Percentiles rank a stretch among this genome's conserved stretches.
Conservation (phyloP, 2,797 vertebrate genomes). For the Pseudocheirus occidentalis region DNA sequence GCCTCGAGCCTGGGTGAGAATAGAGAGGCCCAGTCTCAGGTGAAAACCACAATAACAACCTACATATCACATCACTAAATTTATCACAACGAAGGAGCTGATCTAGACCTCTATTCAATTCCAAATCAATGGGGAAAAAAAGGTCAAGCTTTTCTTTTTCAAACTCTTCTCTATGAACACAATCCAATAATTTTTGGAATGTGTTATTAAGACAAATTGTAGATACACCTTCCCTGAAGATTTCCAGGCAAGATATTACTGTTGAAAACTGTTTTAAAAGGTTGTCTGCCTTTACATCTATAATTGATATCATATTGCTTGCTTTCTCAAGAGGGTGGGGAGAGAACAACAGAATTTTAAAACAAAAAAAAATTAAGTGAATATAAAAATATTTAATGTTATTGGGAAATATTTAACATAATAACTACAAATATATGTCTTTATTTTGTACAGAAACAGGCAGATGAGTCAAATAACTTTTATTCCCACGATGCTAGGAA, state of each 20-base stretch:
- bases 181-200: neutral
- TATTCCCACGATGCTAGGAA: neutral
- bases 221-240: neutral
- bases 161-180: neutral
- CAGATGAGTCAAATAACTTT: neutral
- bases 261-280: neutral
- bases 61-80: neutral
- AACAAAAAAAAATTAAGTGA: neutral
- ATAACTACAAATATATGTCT: neutral
- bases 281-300: too few relatives aligned
- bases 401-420: neutral
- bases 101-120: neutral
- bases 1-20: neutral
- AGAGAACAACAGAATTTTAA: neutral
- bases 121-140: neutral
- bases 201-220: neutral
- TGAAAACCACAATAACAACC: neutral
- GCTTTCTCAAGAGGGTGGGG: neutral
- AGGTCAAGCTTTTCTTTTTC: neutral
- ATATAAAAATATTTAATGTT: neutral
- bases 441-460: neutral
- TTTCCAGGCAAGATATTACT: neutral
- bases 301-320: neutral
- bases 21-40: neutral
- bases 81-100: neutral